Base-by-base conservation (phyloP, 1,140 invertebrate species). In the Artemia franciscana region DNA sequence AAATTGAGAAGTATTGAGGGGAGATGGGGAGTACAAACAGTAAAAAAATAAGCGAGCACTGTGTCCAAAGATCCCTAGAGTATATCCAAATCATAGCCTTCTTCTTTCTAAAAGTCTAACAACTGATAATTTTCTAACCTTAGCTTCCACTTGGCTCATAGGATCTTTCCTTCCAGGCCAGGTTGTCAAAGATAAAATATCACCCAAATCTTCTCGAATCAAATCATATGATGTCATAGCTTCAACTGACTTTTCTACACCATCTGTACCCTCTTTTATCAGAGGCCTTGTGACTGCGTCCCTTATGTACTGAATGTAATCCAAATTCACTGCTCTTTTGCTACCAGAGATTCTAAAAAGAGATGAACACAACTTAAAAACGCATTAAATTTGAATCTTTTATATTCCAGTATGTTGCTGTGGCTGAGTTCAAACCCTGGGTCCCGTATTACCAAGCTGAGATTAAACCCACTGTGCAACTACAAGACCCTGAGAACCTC, bases 151-250 rank as follows among this genome's bases (percentile, higher is more conserved):
- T 61, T 78, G 73, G 63, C 81, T 78, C 75, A 87, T 80, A 0
- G 82, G 81, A 71, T 92, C 84, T 65, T 79, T 78, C 65, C 81
- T 78, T 62, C 81, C 80, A 0, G 87, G 82, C 90, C 91, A 95
- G n/a, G 79, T 68, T 1, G 84, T 82, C 15, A 96, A 68, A 70
- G 96, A 91, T 9, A 84, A 73, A 7, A 97, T 74, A 15, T 84
- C 86, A 65, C 95, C 91, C 67, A 93, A 76, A 72, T 98, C 93
- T 67, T 96, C 92, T 66, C 88, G 81, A 24, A 90, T 71, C 39
- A 98, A 75, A 72, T 86, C 81, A 73, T 97, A 97, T 9, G 79
- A 70, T 61, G 76, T 73, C 78, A 97, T 83, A 4, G 84, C 75
- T 9, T 79, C 70, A n/a, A 95, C 70, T 0, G 92, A 79, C 61